A percentile compares a stretch with the other conserved stretches of the same genome.
These are phyloP conservation scores for Tineola bisselliella DNA, from an alignment of 2,888 invertebrate genomes.

Conservation along the genomic window DNA sequence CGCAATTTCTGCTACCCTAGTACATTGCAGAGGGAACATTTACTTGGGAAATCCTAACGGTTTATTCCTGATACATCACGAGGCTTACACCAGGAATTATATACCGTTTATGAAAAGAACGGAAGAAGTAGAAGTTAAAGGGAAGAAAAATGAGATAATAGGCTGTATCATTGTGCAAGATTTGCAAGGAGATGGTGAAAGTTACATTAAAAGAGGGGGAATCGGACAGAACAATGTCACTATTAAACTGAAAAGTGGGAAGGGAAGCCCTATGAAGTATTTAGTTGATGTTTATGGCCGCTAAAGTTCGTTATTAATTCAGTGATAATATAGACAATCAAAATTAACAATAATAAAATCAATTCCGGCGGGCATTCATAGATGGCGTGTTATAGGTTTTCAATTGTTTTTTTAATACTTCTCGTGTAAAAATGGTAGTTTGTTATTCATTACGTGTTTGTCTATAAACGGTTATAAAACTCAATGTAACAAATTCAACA, in stretches of 20 bases:
- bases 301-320: too few relatives aligned
- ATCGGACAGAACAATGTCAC: conserved; percentile 43
- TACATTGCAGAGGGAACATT: conserved; percentile 17
- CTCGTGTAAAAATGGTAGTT: too few relatives aligned
- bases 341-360: too few relatives aligned
- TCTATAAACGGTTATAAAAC: too few relatives aligned
- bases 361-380: too few relatives aligned
- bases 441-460: too few relatives aligned
- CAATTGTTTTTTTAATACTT: too few relatives aligned
- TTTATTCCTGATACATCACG: conserved; percentile 17
- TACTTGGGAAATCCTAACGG: conserved; percentile 16
- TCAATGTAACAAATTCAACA: too few relatives aligned
- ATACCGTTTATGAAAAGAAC: conserved; percentile 17
- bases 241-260: conserved; percentile 41
- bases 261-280: conserved; percentile 47
- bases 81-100: conserved; percentile 16
- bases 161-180: conserved; percentile 16
- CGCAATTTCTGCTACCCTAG: conserved; percentile 16
- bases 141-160: conserved; percentile 14
- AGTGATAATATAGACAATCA: too few relatives aligned
- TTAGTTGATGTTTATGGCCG: conserved; percentile 42
- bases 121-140: conserved; percentile 1
- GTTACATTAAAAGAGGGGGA: conserved; percentile 42
- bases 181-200: conserved; percentile 23
- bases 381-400: too few relatives aligned